phyloP scores from a whole-genome alignment of 2,797 vertebrate genomes.

The Podarcis siculus region DNA sequence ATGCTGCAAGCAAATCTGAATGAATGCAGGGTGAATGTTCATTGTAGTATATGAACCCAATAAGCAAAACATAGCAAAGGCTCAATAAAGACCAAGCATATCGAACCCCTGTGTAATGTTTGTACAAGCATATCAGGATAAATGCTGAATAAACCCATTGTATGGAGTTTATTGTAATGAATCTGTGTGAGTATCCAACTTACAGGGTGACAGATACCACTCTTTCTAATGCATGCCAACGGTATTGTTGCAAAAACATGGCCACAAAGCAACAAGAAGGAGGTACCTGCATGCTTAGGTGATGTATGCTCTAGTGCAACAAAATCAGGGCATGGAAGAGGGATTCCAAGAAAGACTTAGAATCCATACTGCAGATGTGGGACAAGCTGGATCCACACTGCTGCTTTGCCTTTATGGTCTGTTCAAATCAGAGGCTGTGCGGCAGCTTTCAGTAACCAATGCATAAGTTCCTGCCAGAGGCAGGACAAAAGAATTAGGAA shows the following conservation, averaged over 20 bases:
- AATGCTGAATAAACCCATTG: too few relatives aligned
- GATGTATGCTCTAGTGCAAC: not conserved
- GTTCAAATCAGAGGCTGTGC: not conserved
- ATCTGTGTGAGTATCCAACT: not conserved
- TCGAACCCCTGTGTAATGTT: too few relatives aligned
- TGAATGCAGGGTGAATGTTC: too few relatives aligned
- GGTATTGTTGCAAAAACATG: not conserved
- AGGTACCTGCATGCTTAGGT: not conserved
- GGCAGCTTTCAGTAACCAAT: not conserved
- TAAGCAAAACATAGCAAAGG: too few relatives aligned
- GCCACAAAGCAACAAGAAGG: not conserved
- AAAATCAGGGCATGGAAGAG: not conserved
- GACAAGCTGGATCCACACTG: not conserved
- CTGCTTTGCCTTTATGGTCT: not conserved
- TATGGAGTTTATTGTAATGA: not conserved
- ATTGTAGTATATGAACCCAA: too few relatives aligned
- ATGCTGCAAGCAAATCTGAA: too few relatives aligned
- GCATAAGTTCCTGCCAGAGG: not conserved
- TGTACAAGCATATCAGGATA: too few relatives aligned
- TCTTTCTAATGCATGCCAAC: not conserved
- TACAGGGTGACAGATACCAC: not conserved
- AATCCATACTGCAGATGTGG: too few relatives aligned
- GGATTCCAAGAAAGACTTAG: not conserved
- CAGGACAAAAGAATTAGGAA: not conserved
- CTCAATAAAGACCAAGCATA: too few relatives aligned